Base-by-base conservation (phyloP, 2,888 invertebrate species). In the Eustalomyia histrio region DNA sequence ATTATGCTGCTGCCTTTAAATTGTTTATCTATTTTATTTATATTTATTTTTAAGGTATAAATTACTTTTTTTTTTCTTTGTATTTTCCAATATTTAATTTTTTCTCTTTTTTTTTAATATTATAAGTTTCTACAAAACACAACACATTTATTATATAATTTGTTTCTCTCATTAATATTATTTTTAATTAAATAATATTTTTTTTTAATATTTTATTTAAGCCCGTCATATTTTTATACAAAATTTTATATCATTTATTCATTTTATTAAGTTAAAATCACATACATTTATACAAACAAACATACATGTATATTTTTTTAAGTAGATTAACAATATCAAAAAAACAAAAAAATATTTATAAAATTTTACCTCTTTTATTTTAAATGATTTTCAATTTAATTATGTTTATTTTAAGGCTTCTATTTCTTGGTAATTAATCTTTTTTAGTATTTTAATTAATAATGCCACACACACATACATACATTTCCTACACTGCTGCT, bases 71-170 rank as follows among this genome's bases (percentile, higher is more conserved):
- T 29, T 21, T 6, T 29, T 29, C 29, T 29, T 1, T 29, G 1
- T 6, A 4, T 29, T 29, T 29, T 7, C 3, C 2, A 21, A 3
- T 29, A 29, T 29, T 29, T 29, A 29, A 29, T 21, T 21, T 3
- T 35, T 35, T 35, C 35, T 4, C 2, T 10, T 35, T 5, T 35
- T 4, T 35, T 5, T 35, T 4, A 39, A 12, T 39, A 12, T 39
- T 39, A 12, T 9, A 53, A 14, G 53, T 33, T 61, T 14, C 64
- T 43, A 21, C 53, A 55, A 65, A 65, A 65, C 65, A 65, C 71
- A 76, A 53, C 65, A 71, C 71, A 63, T 53, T 76, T 76, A 71
- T 64, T 33, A 16, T 29, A 58, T 58, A 35, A 64, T 6, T 24
- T 29, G 29, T 63, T 63, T 14, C 10, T 24, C 14, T n/a, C 2